Conservation (phyloP, 2,113 vertebrate species). For the Bufo gargarizans region DNA sequence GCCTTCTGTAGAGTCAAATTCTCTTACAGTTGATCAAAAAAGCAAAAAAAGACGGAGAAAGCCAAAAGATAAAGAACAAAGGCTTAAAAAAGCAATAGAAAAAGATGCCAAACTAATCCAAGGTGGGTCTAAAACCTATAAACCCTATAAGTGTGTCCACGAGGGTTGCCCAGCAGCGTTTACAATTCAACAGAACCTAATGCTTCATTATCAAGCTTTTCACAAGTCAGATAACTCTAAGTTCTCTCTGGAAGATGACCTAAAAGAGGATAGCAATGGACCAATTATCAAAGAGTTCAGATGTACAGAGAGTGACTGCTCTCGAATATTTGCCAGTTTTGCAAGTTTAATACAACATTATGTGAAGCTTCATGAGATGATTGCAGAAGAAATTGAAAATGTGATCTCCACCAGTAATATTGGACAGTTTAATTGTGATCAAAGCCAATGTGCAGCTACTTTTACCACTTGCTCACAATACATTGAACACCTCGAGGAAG, state of each 20-base stretch:
- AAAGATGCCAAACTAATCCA: constrained; percentile 73
- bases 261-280: constrained; percentile 70
- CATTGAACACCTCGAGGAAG: constrained; percentile 81
- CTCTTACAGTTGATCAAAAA: constrained; percentile 35
- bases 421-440: constrained; percentile 87
- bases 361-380: constrained; percentile 88
- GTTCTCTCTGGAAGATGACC: constrained; percentile 83
- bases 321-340: constrained; percentile 88
- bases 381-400: constrained; percentile 79
- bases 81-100: constrained; percentile 70
- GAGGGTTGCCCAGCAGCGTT: constrained; percentile 93
- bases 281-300: constrained; percentile 81
- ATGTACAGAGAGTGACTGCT: constrained; percentile 93
- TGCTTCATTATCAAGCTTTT: constrained; percentile 93
- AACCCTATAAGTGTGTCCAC: constrained; percentile 92
- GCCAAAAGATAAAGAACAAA: constrained; percentile 79
- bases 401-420: constrained; percentile 76
- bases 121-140: constrained; percentile 77
- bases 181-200: constrained; percentile 94
- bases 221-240: constrained; percentile 89
- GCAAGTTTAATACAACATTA: constrained; percentile 91
- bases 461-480: constrained; percentile 87
- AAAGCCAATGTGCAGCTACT: constrained; percentile 79
- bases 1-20: constrained; percentile 60
- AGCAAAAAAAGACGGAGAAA: constrained; percentile 70